phyloP scores from a whole-genome alignment of 1,140 invertebrate species.

The Drosophila repleta region DNA sequence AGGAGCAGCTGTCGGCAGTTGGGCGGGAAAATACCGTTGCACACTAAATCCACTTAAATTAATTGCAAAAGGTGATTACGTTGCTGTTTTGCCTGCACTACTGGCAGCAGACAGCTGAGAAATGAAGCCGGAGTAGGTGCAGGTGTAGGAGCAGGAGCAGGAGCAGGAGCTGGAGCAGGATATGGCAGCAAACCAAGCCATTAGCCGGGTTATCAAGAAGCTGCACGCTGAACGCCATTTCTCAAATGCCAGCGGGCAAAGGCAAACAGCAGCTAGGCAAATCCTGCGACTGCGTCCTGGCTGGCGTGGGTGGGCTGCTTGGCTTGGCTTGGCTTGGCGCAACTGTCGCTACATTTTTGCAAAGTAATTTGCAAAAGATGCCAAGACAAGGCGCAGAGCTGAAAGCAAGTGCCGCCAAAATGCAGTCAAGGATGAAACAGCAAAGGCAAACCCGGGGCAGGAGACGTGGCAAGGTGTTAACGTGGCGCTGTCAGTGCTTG shows the following conservation, averaged over 20 bases:
- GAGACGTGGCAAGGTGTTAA: slow-evolving; percentile 65
- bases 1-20: too few species aligned
- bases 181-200: slow-evolving; percentile 4
- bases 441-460: slow-evolving; percentile 23
- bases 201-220: slow-evolving; percentile 66
- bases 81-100: slow-evolving; percentile 76
- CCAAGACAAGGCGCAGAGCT: slow-evolving; percentile 46
- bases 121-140: slow-evolving; percentile 55
- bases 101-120: slow-evolving; percentile 74
- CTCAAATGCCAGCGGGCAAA: slow-evolving; percentile 71
- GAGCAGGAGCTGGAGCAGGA: slow-evolving; percentile 15
- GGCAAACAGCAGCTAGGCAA: slow-evolving; percentile 57
- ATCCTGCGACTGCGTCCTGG: slow-evolving; percentile 38
- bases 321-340: background rate
- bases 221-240: slow-evolving; percentile 66
- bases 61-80: slow-evolving; percentile 84
- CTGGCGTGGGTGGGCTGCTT: slow-evolving; percentile 18
- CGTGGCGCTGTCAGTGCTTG: slow-evolving; percentile 59
- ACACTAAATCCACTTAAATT: slow-evolving; percentile 83
- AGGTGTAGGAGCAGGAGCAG: slow-evolving; percentile 15
- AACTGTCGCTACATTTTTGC: slow-evolving; percentile 78
- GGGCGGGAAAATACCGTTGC: slow-evolving; percentile 78
- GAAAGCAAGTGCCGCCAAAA: slow-evolving; percentile 81
- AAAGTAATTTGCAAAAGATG: slow-evolving; percentile 82
- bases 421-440: slow-evolving; percentile 78